These are phyloP conservation scores for Halictus ligatus DNA, from an alignment of 2,888 invertebrate genomes.

Conservation along the genomic window DNA sequence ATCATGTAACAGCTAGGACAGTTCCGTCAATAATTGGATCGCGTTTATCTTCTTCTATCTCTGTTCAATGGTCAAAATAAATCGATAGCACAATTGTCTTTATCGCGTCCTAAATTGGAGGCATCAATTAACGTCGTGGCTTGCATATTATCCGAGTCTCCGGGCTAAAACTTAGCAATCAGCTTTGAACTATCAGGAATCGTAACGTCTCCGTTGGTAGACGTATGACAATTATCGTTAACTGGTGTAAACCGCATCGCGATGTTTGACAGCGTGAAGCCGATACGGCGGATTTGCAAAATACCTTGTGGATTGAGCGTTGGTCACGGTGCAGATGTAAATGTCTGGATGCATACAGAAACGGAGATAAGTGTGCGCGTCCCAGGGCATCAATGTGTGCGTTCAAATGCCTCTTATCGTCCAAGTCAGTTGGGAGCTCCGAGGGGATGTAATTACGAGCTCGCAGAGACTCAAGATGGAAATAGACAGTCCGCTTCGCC, in stretches of 20 bases:
- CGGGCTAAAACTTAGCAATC: not conserved
- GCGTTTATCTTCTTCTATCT: not conserved
- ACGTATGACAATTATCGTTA: slow-evolving; percentile 16
- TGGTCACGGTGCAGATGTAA: slow-evolving; percentile 32
- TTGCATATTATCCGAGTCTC: not conserved
- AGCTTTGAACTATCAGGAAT: not conserved
- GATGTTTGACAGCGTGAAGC: slow-evolving; percentile 25
- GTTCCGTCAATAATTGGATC: not conserved
- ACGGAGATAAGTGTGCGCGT: not conserved
- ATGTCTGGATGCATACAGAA: slow-evolving; percentile 12
- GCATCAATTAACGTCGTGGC: not conserved
- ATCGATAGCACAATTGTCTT: not conserved
- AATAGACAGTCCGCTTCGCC: slow-evolving; percentile 48
- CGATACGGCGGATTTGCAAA: slow-evolving; percentile 35
- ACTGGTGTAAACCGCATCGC: not conserved
- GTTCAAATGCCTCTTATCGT: slow-evolving; percentile 59
- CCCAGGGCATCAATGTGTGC: not conserved
- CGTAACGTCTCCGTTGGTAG: not conserved
- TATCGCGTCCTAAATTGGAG: not conserved
- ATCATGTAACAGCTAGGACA: not conserved
- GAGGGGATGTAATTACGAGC: slow-evolving; percentile 66
- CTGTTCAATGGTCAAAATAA: not conserved
- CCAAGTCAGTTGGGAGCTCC: slow-evolving; percentile 40
- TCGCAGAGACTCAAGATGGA: slow-evolving; percentile 46
- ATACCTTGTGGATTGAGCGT: slow-evolving; percentile 20